A percentile compares a stretch with the other conserved stretches of the same genome.
Evolutionary conservation across 2,113 vertebrate genomes (phyloP).

Genomic region (Pygoscelis adeliae): DNA sequence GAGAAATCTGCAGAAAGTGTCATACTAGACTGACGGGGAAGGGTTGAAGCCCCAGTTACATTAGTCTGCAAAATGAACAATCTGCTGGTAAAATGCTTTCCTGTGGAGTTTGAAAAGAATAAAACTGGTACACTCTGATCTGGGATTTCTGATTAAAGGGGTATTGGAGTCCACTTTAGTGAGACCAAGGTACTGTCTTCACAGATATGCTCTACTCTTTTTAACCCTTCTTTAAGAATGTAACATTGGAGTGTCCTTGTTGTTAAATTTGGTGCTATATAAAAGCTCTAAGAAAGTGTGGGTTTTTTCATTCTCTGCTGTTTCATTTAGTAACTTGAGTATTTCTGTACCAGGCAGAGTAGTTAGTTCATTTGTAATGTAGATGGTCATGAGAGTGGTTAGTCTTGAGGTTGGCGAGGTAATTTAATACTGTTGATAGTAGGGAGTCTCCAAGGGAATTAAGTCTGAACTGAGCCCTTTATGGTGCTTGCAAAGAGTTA

Average conservation of each 20-base stretch:
- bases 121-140: not conserved
- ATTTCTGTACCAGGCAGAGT: not conserved
- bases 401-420: not conserved
- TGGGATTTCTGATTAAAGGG: not conserved
- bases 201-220: not conserved
- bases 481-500: not conserved
- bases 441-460: not conserved
- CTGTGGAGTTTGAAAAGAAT: not conserved
- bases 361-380: slow-evolving; percentile 7
- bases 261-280: not conserved
- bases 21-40: not conserved
- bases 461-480: not conserved
- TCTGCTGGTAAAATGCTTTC: not conserved
- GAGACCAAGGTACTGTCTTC: not conserved
- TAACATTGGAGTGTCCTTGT: not conserved
- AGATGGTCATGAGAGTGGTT: not conserved
- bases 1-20: not conserved
- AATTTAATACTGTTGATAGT: not conserved
- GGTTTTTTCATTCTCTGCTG: not conserved
- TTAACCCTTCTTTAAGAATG: not conserved
- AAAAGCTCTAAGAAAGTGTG: not conserved
- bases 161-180: not conserved
- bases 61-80: not conserved
- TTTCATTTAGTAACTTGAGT: not conserved
- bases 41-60: not conserved